Base-by-base conservation (phyloP, 2,888 invertebrate genomes). In the Timema podura region DNA sequence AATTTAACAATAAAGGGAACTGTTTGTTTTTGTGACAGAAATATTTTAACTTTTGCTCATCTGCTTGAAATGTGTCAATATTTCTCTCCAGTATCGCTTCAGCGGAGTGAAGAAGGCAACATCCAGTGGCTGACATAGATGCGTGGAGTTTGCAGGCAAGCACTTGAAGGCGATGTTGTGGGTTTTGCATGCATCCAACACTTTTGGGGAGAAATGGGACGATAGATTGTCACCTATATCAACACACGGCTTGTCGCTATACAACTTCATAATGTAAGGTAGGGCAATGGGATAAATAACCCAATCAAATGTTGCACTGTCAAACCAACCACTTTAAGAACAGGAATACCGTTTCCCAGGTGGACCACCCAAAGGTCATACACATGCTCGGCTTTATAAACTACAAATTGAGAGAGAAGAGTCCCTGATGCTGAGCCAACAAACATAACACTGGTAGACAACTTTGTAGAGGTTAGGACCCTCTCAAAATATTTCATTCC, bases 51-150 rank as follows among this genome's bases (percentile, higher is more conserved):
- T n/a, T n/a, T n/a, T n/a, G n/a, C n/a, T n/a, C n/a, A 10, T 61
- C 7, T 44, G 5, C 61, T 6, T 16, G 2, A 61, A 61, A 61
- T 61, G 1, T 44, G 59, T 59, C 44, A 59, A 44, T 59, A 65
- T 65, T n/a, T 65, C 8, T 13, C 65, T 45, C 47, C 65, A 65
- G n/a, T 46, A 65, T n/a, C 13, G 1, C n/a, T 65, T 65, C 9
- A 65, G 15, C 16, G 65, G 65, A 15, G n/a, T 47, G n/a, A 47
- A 46, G 48, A 65, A 65, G n/a, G 47, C 65, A 6, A 47, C 65
- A 65, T 65, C 65, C 45, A 65, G 65, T 15, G 65, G 65, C 48
- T 46, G 65, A 15, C 65, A 65, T 6, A 65, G 7, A 48, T 65
- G 65, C 5, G 65, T 65, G 8, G 65, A 65, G 46, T 65, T 65